Evolutionary conservation across 2,888 invertebrate genomes (phyloP).

Genomic region (Meta bourneti): DNA sequence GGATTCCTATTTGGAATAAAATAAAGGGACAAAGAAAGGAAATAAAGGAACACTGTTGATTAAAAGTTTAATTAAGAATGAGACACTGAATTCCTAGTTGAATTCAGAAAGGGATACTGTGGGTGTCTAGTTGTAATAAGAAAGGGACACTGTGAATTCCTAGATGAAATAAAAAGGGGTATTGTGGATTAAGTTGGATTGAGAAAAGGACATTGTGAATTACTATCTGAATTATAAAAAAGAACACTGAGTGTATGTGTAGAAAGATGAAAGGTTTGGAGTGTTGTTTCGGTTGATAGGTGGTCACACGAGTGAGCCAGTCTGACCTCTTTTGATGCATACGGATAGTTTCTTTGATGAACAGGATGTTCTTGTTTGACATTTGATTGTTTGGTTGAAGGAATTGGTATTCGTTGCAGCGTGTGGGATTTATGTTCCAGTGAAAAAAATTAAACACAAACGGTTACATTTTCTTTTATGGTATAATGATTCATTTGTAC

Average conservation of each 20-base stretch:
- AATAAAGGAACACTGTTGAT: no score
- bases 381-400: neutral
- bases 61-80: no score
- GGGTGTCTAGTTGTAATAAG: no score
- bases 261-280: conserved; percentile 27
- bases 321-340: conserved; percentile 58
- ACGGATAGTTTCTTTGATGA: conserved; percentile 47
- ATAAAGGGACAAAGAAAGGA: no score
- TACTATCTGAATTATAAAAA: conserved; percentile 29
- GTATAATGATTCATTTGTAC: no score
- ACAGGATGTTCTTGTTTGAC: neutral
- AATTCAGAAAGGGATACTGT: no score
- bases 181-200: no score
- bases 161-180: no score
- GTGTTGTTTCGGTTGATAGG: conserved; percentile 4
- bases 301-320: conserved; percentile 17
- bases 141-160: no score
- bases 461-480: no score
- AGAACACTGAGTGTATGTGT: neutral
- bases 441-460: neutral
- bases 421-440: neutral
- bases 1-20: no score
- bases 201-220: neutral
- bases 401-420: neutral
- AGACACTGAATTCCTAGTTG: no score